Percentiles rank a stretch among this genome's conserved stretches.
Conservation (phyloP, 2,113 vertebrate species). For the Cyprinus carpio region DNA sequence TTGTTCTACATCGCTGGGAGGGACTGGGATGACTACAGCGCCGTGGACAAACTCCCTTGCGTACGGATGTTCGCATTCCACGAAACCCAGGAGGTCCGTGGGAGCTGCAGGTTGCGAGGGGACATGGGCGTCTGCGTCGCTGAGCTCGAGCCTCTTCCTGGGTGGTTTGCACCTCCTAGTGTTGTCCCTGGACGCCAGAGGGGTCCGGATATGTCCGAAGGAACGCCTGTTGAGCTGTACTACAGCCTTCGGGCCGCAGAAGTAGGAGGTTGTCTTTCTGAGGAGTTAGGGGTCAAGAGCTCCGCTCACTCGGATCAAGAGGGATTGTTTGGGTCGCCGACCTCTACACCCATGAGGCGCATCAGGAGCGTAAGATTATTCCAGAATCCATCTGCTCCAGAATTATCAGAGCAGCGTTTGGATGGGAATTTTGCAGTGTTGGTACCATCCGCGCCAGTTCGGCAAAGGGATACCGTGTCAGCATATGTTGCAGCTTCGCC, state of each 20-base stretch:
- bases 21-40: slow-evolving; percentile 87
- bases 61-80: slow-evolving; percentile 89
- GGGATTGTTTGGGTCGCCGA: slow-evolving; percentile 72
- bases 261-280: slow-evolving; percentile 77
- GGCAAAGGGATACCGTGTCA: slow-evolving; percentile 85
- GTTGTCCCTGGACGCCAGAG: slow-evolving; percentile 81
- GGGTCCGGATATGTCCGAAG: slow-evolving; percentile 69
- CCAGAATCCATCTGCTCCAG: slow-evolving; percentile 73
- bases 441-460: slow-evolving; percentile 84
- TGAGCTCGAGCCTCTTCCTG: slow-evolving; percentile 81
- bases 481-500: slow-evolving; percentile 80
- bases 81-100: slow-evolving; percentile 87
- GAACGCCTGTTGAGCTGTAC: slow-evolving; percentile 89
- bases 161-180: slow-evolving; percentile 83
- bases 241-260: slow-evolving; percentile 80
- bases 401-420: slow-evolving; percentile 80
- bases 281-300: slow-evolving; percentile 79
- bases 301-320: slow-evolving; percentile 84
- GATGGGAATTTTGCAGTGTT: slow-evolving; percentile 84
- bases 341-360: slow-evolving; percentile 77
- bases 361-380: slow-evolving; percentile 83
- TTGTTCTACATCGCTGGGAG: slow-evolving; percentile 87
- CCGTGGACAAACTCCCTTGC: slow-evolving; percentile 83
- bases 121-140: slow-evolving; percentile 87
- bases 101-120: slow-evolving; percentile 82